Percentiles rank a stretch among this genome's conserved stretches.
These are phyloP conservation scores for Prunella fulvescens DNA, from an alignment of 2,113 vertebrate genomes.

Conservation along the genomic window DNA sequence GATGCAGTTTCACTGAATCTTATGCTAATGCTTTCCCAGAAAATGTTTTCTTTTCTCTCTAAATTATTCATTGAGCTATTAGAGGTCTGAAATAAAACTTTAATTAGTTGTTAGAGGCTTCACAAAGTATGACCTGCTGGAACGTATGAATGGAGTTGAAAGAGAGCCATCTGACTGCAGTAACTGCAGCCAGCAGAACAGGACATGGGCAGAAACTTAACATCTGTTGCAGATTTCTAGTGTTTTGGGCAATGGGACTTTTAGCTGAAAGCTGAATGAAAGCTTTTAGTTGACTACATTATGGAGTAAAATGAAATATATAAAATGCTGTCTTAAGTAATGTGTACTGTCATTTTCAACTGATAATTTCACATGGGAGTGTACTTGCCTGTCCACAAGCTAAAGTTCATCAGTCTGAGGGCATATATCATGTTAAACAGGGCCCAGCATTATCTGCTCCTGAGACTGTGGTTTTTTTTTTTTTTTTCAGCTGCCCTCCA, in stretches of 20 bases:
- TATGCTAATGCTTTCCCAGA: conserved; percentile 75
- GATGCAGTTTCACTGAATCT: conserved; percentile 42
- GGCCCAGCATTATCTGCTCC: neutral
- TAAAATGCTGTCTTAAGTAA: neutral
- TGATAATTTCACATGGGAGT: neutral
- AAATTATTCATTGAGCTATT: conserved; percentile 76
- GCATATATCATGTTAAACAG: neutral
- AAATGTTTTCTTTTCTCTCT: conserved; percentile 74
- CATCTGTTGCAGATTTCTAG: neutral
- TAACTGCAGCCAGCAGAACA: neutral
- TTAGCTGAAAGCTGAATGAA: neutral
- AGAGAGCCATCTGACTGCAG: neutral
- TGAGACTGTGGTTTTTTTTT: too few species aligned
- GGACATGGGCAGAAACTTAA: neutral
- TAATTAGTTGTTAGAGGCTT: conserved; percentile 66
- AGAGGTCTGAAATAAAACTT: conserved; percentile 69
- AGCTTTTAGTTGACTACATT: neutral
- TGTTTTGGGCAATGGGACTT: neutral
- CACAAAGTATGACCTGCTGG: conserved; percentile 59
- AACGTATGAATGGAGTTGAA: conserved; percentile 31
- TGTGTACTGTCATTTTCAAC: neutral
- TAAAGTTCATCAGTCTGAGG: neutral
- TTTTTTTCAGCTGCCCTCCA: neutral
- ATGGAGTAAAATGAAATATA: neutral
- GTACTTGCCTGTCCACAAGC: neutral